These are phyloP conservation scores for Chaitophorus viminalis DNA, from an alignment of 2,888 invertebrate genomes.

Conservation along the genomic window DNA sequence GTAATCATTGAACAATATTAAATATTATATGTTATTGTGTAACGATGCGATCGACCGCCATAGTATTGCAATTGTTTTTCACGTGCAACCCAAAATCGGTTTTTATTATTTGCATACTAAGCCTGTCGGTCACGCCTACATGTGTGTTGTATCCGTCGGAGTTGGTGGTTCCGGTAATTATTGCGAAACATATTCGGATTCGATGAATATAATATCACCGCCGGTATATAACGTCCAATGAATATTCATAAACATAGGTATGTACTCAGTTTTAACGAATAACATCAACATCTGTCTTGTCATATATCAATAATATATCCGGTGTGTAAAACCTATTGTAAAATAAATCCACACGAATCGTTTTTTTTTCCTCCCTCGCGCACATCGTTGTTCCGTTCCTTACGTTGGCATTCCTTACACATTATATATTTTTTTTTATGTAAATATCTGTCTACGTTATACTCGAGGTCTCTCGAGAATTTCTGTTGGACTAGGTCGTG, in stretches of 20 bases:
- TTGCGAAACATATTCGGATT: conserved; percentile 40
- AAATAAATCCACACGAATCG: conserved; percentile 15
- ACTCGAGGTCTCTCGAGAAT: conserved; percentile 30
- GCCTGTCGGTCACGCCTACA: background rate
- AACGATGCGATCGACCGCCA: background rate
- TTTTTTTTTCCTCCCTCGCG: background rate
- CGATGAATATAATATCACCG: background rate
- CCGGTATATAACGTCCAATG: conserved; percentile 3
- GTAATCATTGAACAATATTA: too few relatives aligned
- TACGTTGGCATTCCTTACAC: background rate
- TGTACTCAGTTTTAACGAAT: background rate
- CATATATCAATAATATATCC: background rate
- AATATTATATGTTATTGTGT: too few relatives aligned
- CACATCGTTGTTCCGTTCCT: background rate
- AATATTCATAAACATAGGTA: conserved; percentile 20
- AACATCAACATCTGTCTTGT: conserved; percentile 32
- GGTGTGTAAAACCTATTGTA: background rate
- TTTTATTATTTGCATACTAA: background rate
- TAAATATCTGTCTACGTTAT: background rate
- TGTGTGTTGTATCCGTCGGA: too few relatives aligned
- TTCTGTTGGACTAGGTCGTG: conserved; percentile 55
- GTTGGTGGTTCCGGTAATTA: conserved; percentile 50
- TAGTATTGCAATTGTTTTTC: background rate
- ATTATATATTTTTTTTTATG: conserved; percentile 10
- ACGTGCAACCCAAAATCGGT: background rate